These are phyloP conservation scores for Leucozona laternaria DNA, from an alignment of 2,888 invertebrate species.

Conservation along the genomic window DNA sequence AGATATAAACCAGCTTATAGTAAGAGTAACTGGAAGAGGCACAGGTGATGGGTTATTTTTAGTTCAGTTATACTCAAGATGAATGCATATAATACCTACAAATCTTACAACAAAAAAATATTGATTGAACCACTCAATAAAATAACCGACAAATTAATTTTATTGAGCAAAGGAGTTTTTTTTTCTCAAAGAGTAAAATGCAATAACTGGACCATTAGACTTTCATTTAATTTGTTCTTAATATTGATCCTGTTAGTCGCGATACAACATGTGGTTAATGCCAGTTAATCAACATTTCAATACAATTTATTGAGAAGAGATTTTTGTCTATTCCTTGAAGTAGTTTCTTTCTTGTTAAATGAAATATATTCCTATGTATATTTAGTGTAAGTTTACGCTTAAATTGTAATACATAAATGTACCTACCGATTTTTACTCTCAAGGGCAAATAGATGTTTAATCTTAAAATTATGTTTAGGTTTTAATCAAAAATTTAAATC, in stretches of 20 bases:
- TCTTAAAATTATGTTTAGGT: no score
- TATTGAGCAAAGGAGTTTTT: neutral
- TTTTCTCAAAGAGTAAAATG: neutral
- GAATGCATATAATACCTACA: neutral
- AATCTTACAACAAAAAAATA: neutral
- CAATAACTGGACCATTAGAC: neutral
- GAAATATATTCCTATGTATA: no score
- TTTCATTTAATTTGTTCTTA: slow-evolving; percentile 4
- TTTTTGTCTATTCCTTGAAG: neutral
- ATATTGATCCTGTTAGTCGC: neutral
- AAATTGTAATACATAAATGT: no score
- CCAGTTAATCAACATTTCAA: neutral
- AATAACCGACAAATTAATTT: neutral
- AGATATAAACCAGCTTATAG: neutral
- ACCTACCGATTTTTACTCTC: no score
- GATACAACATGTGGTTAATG: neutral
- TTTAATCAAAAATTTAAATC: no score
- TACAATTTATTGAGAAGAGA: neutral
- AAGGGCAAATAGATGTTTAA: no score
- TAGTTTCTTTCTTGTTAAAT: neutral
- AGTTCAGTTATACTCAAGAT: neutral
- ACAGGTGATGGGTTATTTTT: slow-evolving; percentile 15
- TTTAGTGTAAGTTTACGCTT: no score
- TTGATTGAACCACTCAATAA: neutral
- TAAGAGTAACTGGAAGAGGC: neutral